These are phyloP conservation scores for Trichonephila inaurata DNA, from an alignment of 1,140 invertebrate species.

Conservation along the genomic window DNA sequence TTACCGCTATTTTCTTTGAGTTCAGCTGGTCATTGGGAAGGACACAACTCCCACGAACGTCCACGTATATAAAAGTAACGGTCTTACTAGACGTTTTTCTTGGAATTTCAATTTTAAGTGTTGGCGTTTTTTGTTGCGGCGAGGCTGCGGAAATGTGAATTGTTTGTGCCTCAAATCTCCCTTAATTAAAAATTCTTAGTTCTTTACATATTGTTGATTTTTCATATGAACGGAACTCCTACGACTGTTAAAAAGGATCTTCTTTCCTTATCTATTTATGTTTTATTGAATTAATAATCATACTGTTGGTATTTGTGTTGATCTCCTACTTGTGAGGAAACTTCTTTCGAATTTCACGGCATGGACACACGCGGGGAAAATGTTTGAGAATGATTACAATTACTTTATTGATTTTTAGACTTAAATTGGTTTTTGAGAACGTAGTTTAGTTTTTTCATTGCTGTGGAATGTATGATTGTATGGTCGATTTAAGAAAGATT, in stretches of 20 bases:
- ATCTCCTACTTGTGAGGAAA: not conserved
- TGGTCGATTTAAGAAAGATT: too few relatives aligned
- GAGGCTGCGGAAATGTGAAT: conserved; percentile 29
- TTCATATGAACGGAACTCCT: not conserved
- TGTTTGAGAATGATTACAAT: too few relatives aligned
- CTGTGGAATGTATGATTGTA: too few relatives aligned
- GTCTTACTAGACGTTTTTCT: not conserved
- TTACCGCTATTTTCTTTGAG: conserved; percentile 32
- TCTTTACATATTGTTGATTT: not conserved
- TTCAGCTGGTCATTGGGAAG: conserved; percentile 56
- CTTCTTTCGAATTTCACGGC: too few relatives aligned
- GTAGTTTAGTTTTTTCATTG: too few relatives aligned
- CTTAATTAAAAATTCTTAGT: not conserved
- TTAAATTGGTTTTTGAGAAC: too few relatives aligned
- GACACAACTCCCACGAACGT: conserved; percentile 33
- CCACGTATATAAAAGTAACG: not conserved
- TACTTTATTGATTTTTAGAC: too few relatives aligned
- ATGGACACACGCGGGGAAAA: too few relatives aligned
- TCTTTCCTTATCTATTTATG: not conserved
- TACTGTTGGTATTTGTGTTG: not conserved
- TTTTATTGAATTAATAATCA: not conserved
- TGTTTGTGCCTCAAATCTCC: not conserved
- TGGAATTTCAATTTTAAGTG: conserved; percentile 13
- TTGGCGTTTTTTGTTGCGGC: conserved; percentile 7
- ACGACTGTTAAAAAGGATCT: not conserved